Conservation (phyloP, 2,797 vertebrate genomes). For the Oreochromis mossambicus region DNA sequence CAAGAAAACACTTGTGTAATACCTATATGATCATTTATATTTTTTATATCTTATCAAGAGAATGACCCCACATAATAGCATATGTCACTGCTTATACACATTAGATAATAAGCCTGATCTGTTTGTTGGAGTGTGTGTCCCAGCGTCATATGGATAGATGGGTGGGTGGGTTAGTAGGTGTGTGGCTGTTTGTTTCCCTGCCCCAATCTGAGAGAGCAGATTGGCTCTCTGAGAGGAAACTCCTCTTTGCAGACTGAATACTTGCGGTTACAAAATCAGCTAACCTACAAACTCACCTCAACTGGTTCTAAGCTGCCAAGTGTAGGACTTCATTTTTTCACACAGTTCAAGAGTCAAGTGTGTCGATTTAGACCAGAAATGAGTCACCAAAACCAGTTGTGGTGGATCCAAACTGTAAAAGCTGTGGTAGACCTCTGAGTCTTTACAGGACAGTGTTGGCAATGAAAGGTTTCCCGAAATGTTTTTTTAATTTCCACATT, state of each 20-base stretch:
- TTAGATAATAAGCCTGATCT: not conserved
- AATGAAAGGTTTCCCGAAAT: not conserved
- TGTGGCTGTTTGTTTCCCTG: not conserved
- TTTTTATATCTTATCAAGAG: not conserved
- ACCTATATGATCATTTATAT: not conserved
- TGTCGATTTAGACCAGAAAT: not conserved
- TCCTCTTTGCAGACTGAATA: conserved; percentile 56
- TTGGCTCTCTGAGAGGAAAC: conserved; percentile 64
- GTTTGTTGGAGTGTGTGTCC: not conserved
- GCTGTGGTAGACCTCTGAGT: not conserved
- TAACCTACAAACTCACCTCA: conserved; percentile 45
- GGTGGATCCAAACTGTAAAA: not conserved
- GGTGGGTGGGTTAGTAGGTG: not conserved
- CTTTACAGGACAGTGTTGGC: not conserved
- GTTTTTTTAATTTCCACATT: not conserved
- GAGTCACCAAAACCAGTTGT: not conserved
- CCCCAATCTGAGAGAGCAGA: conserved; percentile 40
- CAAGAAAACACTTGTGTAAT: not conserved
- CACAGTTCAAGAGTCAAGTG: conserved; percentile 19
- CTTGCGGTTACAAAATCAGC: conserved; percentile 40
- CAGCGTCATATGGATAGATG: not conserved
- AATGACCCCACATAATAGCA: not conserved
- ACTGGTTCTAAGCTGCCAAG: conserved; percentile 44
- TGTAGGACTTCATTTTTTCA: not conserved
- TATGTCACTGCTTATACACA: not conserved